Evolutionary conservation across 2,888 invertebrate species (phyloP).

Genomic region (Amblyteles armatorius): DNA sequence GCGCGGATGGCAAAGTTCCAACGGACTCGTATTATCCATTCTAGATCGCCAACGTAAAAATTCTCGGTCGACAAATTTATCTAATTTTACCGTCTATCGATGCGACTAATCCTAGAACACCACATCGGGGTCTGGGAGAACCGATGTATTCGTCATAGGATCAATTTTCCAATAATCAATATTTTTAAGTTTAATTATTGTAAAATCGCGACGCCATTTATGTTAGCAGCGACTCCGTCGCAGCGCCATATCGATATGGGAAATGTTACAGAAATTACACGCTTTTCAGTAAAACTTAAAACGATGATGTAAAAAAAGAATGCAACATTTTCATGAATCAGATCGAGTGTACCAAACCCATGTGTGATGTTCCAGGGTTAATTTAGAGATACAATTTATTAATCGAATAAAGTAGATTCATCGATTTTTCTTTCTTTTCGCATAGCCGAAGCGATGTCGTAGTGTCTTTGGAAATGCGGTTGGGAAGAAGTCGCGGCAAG

Average conservation of each 20-base stretch:
- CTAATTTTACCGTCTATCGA: neutral
- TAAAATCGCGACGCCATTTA: too few species aligned
- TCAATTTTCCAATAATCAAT: too few species aligned
- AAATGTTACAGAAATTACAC: too few species aligned
- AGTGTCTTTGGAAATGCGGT: constrained; percentile 5
- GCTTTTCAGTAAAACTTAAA: too few species aligned
- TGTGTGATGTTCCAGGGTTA: neutral
- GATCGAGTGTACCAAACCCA: neutral
- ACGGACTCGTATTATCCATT: neutral
- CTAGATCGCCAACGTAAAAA: neutral
- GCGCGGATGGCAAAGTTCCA: constrained; percentile 10
- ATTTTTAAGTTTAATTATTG: too few species aligned
- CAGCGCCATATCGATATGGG: too few species aligned
- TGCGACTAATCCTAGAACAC: neutral
- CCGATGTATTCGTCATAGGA: too few species aligned
- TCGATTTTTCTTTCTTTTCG: neutral
- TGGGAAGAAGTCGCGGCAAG: constrained; percentile 20
- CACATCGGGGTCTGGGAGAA: too few species aligned
- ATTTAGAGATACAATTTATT: neutral
- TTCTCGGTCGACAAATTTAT: neutral
- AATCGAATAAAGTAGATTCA: neutral
- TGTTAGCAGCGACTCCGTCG: too few species aligned
- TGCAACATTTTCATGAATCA: neutral
- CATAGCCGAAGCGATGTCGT: neutral
- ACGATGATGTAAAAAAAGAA: too few species aligned